Conservation (phyloP, 2,888 invertebrate species). For the Dasysyrphus tricinctus region DNA sequence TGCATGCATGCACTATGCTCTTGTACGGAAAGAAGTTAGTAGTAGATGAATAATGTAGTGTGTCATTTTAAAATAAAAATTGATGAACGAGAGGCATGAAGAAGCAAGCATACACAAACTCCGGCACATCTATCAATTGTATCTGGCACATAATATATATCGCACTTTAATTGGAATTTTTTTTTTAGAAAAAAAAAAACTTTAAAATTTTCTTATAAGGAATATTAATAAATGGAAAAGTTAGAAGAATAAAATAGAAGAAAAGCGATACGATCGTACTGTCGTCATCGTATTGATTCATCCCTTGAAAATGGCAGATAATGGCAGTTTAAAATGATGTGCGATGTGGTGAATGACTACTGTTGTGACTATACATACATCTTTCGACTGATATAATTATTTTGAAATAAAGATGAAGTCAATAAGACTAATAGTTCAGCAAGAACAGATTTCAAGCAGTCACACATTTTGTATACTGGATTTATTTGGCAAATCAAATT, state of each 20-base stretch:
- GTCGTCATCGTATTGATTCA: neutral
- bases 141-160: constrained; percentile 16
- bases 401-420: neutral
- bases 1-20: constrained; percentile 26
- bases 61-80: constrained; percentile 6
- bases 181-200: neutral
- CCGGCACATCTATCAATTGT: constrained; percentile 11
- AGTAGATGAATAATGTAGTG: constrained; percentile 18
- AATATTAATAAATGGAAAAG: constrained; percentile 20
- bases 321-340: too few relatives aligned
- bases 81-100: constrained; percentile 20
- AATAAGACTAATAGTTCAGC: too few relatives aligned
- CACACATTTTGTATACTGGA: too few relatives aligned
- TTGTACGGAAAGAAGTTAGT: constrained; percentile 9
- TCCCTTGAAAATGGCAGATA: too few relatives aligned
- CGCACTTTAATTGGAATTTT: constrained; percentile 56
- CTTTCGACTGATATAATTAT: neutral
- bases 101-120: neutral
- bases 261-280: constrained; percentile 6
- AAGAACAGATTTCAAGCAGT: too few relatives aligned
- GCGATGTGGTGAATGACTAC: neutral
- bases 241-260: neutral
- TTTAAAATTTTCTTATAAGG: constrained; percentile 48
- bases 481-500: too few relatives aligned
- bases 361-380: neutral